phyloP scores from a whole-genome alignment of 30 jellyfish, hydroid and myxozoan species.

The Cassiopea xamachana region DNA sequence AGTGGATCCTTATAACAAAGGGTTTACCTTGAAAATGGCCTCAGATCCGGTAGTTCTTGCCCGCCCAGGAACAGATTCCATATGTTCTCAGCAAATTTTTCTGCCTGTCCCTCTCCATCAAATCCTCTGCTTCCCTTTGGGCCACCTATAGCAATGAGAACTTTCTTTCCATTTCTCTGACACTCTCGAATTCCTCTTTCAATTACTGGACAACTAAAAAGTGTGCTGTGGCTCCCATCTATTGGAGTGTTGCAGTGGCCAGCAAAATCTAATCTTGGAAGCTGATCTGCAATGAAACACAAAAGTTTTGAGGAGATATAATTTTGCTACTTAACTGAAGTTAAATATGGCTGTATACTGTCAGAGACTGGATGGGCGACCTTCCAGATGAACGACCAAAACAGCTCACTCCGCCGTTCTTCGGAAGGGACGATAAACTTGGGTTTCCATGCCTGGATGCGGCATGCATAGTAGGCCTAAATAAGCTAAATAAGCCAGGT shows the following conservation, averaged over 20 bases:
- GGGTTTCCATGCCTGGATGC: no score
- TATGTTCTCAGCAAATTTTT: constrained; percentile 79
- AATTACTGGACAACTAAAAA: constrained; percentile 82
- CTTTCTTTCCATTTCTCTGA: constrained; percentile 77
- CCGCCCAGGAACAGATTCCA: constrained; percentile 93
- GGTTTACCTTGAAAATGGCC: constrained; percentile 85
- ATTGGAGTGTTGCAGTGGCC: constrained; percentile 75
- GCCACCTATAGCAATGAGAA: constrained; percentile 90
- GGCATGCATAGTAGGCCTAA: no score
- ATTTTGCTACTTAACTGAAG: neutral
- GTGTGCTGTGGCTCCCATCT: constrained; percentile 66
- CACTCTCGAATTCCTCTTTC: constrained; percentile 81
- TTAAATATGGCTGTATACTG: no score
- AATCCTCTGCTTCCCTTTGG: constrained; percentile 64
- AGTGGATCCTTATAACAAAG: neutral
- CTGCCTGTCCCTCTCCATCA: constrained; percentile 81
- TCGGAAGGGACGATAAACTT: no score
- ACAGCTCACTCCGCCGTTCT: no score
- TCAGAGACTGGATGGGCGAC: no score
- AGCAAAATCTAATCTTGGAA: constrained; percentile 85
- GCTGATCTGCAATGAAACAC: constrained; percentile 60
- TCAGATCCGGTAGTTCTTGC: constrained; percentile 64
- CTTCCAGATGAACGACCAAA: no score
- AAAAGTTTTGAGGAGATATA: neutral
- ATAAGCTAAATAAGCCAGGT: no score